Evolutionary conservation across 2,888 invertebrate species (phyloP).

Genomic region (Mimas tiliae): DNA sequence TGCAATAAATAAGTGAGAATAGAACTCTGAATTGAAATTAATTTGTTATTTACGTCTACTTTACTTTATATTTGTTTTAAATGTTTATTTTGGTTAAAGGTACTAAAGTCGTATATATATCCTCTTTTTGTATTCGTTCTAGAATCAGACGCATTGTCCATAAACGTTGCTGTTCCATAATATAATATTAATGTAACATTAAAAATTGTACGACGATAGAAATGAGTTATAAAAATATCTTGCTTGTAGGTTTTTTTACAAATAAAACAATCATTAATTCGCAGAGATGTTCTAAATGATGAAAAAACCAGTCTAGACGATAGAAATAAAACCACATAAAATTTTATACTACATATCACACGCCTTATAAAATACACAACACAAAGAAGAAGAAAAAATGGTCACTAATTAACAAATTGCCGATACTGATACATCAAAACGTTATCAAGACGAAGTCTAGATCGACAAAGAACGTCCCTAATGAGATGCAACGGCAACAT

Average conservation of each 20-base stretch:
- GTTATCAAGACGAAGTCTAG: slow-evolving; percentile 54
- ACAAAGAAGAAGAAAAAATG: slow-evolving; percentile 21
- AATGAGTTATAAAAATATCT: too few relatives aligned
- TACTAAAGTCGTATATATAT: too few relatives aligned
- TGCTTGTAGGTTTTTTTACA: too few relatives aligned
- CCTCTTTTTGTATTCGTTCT: too few relatives aligned
- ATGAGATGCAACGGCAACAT: slow-evolving; percentile 66
- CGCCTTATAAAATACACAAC: background rate
- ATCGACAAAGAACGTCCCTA: slow-evolving; percentile 60
- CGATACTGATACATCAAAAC: slow-evolving; percentile 37
- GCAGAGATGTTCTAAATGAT: too few relatives aligned
- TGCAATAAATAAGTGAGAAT: slow-evolving; percentile 17
- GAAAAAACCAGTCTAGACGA: too few relatives aligned
- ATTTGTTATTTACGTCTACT: slow-evolving; percentile 5
- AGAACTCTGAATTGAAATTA: slow-evolving; percentile 35
- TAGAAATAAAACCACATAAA: background rate
- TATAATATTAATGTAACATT: too few relatives aligned
- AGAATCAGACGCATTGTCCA: too few relatives aligned
- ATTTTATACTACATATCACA: background rate
- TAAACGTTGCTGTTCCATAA: too few relatives aligned
- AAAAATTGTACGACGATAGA: too few relatives aligned
- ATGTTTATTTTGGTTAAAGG: slow-evolving; percentile 4
- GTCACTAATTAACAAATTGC: slow-evolving; percentile 46
- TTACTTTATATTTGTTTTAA: background rate
- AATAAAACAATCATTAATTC: too few relatives aligned